phyloP scores from a whole-genome alignment of 2,797 vertebrate species.

The Poecilia picta region DNA sequence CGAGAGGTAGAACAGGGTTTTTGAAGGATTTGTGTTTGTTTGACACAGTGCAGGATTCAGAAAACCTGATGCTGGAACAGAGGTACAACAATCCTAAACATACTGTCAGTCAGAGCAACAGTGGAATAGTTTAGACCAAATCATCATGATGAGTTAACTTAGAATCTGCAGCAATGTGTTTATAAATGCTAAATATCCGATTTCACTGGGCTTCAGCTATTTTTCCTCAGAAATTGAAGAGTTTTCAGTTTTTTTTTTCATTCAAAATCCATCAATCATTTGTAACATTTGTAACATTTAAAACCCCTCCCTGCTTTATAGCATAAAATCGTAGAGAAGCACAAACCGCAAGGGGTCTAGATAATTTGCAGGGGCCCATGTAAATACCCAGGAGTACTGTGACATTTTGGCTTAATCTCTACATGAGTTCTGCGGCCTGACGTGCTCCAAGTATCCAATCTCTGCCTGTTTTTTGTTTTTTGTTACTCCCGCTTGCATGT shows the following conservation, averaged over 20 bases:
- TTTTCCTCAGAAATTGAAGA: neutral
- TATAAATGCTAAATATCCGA: neutral
- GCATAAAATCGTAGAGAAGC: neutral
- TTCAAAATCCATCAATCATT: neutral
- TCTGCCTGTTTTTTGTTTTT: slow-evolving; percentile 37
- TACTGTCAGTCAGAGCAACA: neutral
- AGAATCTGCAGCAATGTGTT: neutral
- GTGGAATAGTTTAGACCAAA: neutral
- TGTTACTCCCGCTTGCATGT: slow-evolving; percentile 2
- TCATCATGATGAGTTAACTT: neutral
- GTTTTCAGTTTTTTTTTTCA: neutral
- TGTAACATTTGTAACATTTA: neutral
- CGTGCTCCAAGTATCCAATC: slow-evolving; percentile 11
- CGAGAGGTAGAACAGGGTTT: too few relatives aligned
- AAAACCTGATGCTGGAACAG: neutral
- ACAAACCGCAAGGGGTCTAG: neutral
- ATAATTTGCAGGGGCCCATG: slow-evolving; percentile 25
- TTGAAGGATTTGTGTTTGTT: too few relatives aligned
- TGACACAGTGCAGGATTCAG: neutral
- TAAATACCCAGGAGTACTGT: slow-evolving; percentile 63
- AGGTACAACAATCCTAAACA: neutral
- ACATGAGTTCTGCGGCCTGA: slow-evolving; percentile 14
- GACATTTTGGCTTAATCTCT: slow-evolving; percentile 46
- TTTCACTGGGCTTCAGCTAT: neutral
- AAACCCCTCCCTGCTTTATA: neutral